Evolutionary conservation across 2,888 invertebrate genomes (phyloP), one percentile per base, ranked within the genome.

Genomic region (Agriopis leucophaearia): DNA sequence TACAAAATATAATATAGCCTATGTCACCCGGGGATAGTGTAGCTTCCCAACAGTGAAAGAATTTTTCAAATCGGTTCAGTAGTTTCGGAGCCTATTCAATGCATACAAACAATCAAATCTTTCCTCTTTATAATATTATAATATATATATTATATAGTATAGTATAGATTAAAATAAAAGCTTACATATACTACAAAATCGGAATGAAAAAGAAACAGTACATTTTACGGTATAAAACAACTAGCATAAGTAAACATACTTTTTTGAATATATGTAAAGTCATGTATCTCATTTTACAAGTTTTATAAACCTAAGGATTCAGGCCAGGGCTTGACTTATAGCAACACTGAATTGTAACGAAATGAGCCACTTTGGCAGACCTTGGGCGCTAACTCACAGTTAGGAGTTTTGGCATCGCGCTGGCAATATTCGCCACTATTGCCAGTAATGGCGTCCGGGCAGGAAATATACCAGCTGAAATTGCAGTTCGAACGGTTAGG

Each of bases 281-380:
- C 5, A 42, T 12, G 10, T 42, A 13, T 42, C 4, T 3, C 8
- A 38, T 38, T 42, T n/a, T 13, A n/a, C 4, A 13, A 44, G 44
- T 6, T 13, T 4, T 45, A 45, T 15, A n/a, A 15, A n/a, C 15
- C 15, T 15, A 15, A n/a, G n/a, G 15, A n/a, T 45, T 15, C 2
- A 8, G 15, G 15, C 45, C 15, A 45, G 15, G 15, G 3, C 15
- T 15, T 45, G n/a, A 15, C 45, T 45, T n/a, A 45, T 15, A 15
- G 9, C 38, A 38, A 38, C 52, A 38, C 52, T 38, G 6, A 38
- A 54, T 5, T 40, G 40, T 40, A 27, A 8, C 40, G 12, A 40
- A 64, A 59, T 36, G 52, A 54, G 54, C 60, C 42, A 48, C 36
- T 56, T 60, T 66, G 60, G 55, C 60, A 51, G 18, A 10, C 27